A percentile compares a stretch with the other conserved stretches of the same genome.
Evolutionary conservation across 2,113 vertebrate genomes (phyloP).

Genomic region (Scatophagus argus): DNA sequence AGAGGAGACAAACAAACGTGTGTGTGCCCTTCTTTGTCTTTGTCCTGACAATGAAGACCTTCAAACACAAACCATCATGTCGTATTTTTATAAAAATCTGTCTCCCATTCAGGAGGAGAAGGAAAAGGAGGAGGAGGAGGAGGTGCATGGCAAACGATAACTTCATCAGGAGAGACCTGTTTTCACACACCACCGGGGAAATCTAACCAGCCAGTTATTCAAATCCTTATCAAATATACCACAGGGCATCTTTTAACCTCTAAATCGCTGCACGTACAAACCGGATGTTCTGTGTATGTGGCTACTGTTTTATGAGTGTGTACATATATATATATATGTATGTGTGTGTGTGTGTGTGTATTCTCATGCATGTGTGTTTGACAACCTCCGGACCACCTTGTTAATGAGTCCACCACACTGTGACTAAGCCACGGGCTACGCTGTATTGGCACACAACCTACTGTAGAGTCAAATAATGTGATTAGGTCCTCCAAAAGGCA

Average conservation of each 20-base stretch:
- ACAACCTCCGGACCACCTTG: conserved; percentile 68
- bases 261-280: conserved; percentile 29
- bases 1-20: conserved; percentile 19
- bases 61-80: conserved; percentile 48
- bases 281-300: neutral
- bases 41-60: conserved; percentile 43
- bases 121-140: conserved; percentile 37
- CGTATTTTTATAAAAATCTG: conserved; percentile 1
- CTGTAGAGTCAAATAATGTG: conserved; percentile 76
- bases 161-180: conserved; percentile 73
- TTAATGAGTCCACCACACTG: conserved; percentile 76
- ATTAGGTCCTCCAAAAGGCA: conserved; percentile 80
- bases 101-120: conserved; percentile 1
- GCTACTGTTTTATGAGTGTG: conserved; percentile 54
- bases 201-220: conserved; percentile 73
- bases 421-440: conserved; percentile 73
- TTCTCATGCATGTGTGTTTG: conserved; percentile 50
- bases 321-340: too few relatives aligned
- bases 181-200: conserved; percentile 69
- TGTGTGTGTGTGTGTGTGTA: conserved; percentile 35
- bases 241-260: conserved; percentile 75
- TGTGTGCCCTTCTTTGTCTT: conserved; percentile 27
- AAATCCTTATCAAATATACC: conserved; percentile 77
- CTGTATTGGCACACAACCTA: conserved; percentile 73
- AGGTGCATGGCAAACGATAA: conserved; percentile 66